Conservation (phyloP, 2,113 vertebrate species). For the Scartelaos histophorus region DNA sequence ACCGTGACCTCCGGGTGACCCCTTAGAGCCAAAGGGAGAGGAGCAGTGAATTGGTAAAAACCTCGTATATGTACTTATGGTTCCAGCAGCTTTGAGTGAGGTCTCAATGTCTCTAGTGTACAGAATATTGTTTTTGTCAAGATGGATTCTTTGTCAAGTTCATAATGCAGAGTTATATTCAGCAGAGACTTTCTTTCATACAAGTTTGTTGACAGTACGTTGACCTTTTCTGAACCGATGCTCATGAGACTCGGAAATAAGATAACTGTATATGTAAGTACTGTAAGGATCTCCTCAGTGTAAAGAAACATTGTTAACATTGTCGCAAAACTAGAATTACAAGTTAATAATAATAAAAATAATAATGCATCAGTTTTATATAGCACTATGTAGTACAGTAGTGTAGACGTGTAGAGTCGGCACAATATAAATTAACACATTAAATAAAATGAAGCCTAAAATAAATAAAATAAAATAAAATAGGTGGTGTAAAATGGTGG, state of each 20-base stretch:
- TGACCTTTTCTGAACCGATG: not conserved
- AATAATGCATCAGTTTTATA: too few species aligned
- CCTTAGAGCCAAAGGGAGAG: constrained; percentile 14
- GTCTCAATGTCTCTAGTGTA: not conserved
- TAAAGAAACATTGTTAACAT: not conserved
- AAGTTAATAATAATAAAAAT: too few species aligned
- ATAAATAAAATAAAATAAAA: too few species aligned
- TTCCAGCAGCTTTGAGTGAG: not conserved
- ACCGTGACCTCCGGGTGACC: constrained; percentile 31
- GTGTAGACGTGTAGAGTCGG: too few species aligned
- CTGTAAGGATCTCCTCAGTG: not conserved
- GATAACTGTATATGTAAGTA: not conserved
- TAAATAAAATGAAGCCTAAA: too few species aligned
- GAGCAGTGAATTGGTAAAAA: constrained; percentile 16
- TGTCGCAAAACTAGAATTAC: too few species aligned
- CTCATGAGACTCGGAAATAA: not conserved
- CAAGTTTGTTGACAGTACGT: not conserved
- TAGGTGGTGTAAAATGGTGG: too few species aligned
- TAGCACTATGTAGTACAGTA: too few species aligned
- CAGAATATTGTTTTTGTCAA: not conserved
- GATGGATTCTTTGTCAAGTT: constrained; percentile 1
- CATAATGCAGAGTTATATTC: not conserved
- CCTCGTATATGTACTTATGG: not conserved
- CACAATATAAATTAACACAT: too few species aligned
- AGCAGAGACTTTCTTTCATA: not conserved